A percentile compares a stretch with the other conserved stretches of the same genome.
These are phyloP conservation scores for Amphibalanus amphitrite DNA, from an alignment of 1,140 invertebrate genomes.

Conservation along the genomic window DNA sequence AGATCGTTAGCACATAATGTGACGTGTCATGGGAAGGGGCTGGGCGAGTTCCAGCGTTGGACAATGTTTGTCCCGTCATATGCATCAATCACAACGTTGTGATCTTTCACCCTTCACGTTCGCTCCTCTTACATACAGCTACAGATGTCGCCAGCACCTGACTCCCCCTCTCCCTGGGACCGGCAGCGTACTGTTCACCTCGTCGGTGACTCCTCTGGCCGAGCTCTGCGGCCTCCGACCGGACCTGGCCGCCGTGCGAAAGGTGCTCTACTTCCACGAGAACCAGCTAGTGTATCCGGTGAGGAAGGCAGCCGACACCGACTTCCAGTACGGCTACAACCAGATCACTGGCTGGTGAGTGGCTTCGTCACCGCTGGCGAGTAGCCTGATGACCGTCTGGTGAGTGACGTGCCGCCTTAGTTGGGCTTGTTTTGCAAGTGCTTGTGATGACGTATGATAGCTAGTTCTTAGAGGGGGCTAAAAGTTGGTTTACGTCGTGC, in stretches of 20 bases:
- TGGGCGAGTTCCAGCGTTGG: no score
- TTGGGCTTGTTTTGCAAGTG: no score
- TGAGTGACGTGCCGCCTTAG: no score
- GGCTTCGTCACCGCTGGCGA: constrained; percentile 7
- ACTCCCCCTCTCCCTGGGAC: constrained; percentile 24
- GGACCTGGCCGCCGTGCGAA: constrained; percentile 38
- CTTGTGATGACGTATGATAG: no score
- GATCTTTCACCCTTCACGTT: no score
- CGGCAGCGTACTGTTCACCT: constrained; percentile 41
- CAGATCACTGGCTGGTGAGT: constrained; percentile 49
- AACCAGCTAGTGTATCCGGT: constrained; percentile 59
- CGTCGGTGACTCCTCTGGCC: constrained; percentile 50
- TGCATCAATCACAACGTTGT: no score
- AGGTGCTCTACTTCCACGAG: constrained; percentile 62
- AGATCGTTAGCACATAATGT: not conserved
- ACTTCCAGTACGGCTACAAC: constrained; percentile 62
- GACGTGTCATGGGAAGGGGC: not conserved
- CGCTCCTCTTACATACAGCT: no score
- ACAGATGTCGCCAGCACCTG: no score
- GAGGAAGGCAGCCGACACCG: constrained; percentile 42
- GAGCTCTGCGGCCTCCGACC: constrained; percentile 47
- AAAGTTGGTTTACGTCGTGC: no score
- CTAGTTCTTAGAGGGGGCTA: no score
- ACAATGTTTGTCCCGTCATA: no score
- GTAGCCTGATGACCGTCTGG: no score